Base-by-base conservation (phyloP, 2,113 vertebrate genomes). In the Tricholaema leucomelas region DNA sequence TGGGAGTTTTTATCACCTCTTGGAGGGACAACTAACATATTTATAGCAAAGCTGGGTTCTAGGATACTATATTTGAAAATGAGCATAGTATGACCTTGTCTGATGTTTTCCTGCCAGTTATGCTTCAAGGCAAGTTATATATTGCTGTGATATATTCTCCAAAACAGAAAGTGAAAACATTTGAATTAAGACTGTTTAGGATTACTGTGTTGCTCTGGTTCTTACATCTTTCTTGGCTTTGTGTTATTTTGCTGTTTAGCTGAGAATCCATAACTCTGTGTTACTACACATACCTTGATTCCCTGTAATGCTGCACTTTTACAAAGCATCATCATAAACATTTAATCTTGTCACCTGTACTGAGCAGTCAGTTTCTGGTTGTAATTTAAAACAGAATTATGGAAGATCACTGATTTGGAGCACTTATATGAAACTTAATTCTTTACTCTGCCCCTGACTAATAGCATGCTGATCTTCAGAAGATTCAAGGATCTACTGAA, bases 41-140 rank as follows among this genome's bases (percentile, higher is more conserved):
- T 92, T 92, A 82, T 28, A 82, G 79, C 15, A 24, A 31, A 81
- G 48, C n/a, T 67, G 65, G 23, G 31, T 52, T 89, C 67, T 55
- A 38, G 72, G 72, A 46, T 30, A 74, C 30, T n/a, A 3, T 56
- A 74, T 81, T 25, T 83, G 82, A 91, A 85, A 93, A 52, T 3
- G 48, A 35, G 36, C 25, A 69, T 59, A 87, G 27, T 36, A 10
- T 71, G 79, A 83, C 82, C 56, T 80, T 60, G 48, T 25, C 36
- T 56, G 74, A 35, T 24, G 6, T 74, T 95, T 95, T 91, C 16
- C 61, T 95, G 56, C 24, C 61, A 91, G 36, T 86, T 92, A 60
- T 48, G 48, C 58, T 46, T 83, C 75, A 92, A 87, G 76, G 5
- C 18, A 61, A 38, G 4, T 79, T 17, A 65, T 38, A 36, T 30